A percentile compares a stretch with the other conserved stretches of the same genome.
phyloP scores from a whole-genome alignment of 1,140 invertebrate species.

The Philaenus spumarius region DNA sequence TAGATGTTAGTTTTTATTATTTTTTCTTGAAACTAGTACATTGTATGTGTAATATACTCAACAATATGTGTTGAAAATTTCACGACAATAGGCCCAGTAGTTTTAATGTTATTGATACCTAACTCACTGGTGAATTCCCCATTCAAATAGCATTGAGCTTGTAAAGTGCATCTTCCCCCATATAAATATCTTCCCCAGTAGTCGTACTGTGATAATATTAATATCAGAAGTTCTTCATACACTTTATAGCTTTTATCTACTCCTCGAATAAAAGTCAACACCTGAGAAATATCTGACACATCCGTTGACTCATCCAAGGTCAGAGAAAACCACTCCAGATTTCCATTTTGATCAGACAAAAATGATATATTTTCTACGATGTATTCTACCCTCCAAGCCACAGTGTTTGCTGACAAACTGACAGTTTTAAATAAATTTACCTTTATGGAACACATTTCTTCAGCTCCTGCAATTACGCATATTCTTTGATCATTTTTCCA shows the following conservation, averaged over 20 bases:
- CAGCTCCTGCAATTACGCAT: not conserved
- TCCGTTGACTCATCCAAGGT: slow-evolving; percentile 27
- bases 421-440: not conserved
- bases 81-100: no score
- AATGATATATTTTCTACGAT: not conserved
- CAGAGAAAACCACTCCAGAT: slow-evolving; percentile 27
- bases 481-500: no score
- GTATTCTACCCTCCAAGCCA: not conserved
- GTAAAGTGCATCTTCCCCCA: slow-evolving; percentile 17
- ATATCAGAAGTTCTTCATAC: slow-evolving; percentile 23
- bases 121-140: not conserved
- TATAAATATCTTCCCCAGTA: slow-evolving; percentile 28
- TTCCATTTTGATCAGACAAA: slow-evolving; percentile 24
- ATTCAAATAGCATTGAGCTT: not conserved
- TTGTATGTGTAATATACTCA: no score
- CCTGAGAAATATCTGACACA: slow-evolving; percentile 29
- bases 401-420: not conserved
- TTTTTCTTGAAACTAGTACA: no score
- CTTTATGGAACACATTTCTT: not conserved
- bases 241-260: slow-evolving; percentile 29
- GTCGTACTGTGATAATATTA: slow-evolving; percentile 27
- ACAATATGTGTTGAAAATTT: no score
- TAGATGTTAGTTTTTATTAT: no score
- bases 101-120: no score
- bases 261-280: slow-evolving; percentile 19